Evolutionary conservation across 2,113 vertebrate genomes (phyloP).

Genomic region (Acinonyx jubatus): DNA sequence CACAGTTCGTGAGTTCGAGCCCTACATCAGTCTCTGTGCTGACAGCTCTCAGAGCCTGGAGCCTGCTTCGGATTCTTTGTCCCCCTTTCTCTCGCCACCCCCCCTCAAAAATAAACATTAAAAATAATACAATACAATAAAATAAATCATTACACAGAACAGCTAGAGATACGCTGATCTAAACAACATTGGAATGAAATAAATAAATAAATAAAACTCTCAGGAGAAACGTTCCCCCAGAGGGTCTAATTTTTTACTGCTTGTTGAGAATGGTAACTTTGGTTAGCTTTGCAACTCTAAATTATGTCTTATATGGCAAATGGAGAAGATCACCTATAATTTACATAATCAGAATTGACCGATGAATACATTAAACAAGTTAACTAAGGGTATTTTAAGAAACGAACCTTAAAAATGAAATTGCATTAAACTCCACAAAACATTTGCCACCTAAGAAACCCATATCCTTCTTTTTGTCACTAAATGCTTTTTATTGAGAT

Average conservation of each 20-base stretch:
- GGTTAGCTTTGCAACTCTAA: slow-evolving; percentile 44
- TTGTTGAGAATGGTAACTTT: slow-evolving; percentile 47
- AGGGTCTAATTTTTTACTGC: slow-evolving; percentile 48
- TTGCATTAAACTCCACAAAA: slow-evolving; percentile 45
- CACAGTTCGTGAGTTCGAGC: too few relatives aligned
- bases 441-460: slow-evolving; percentile 33
- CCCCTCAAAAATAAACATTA: too few relatives aligned
- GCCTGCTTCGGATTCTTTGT: too few relatives aligned
- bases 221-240: neutral
- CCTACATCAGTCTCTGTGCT: too few relatives aligned
- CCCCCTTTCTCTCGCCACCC: too few relatives aligned
- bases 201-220: slow-evolving; percentile 24
- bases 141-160: neutral
- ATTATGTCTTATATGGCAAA: slow-evolving; percentile 51
- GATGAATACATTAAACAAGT: slow-evolving; percentile 46
- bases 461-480: neutral
- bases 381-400: slow-evolving; percentile 59
- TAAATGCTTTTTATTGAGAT: neutral
- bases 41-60: too few relatives aligned
- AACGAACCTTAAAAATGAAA: slow-evolving; percentile 61
- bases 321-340: slow-evolving; percentile 49
- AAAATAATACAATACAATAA: too few relatives aligned
- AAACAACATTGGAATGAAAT: slow-evolving; percentile 3
- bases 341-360: slow-evolving; percentile 59
- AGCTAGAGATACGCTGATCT: neutral